Percentiles rank a stretch among this genome's conserved stretches.
phyloP scores from a whole-genome alignment of 2,888 invertebrate genomes.

The Sclerodermus sp. region DNA sequence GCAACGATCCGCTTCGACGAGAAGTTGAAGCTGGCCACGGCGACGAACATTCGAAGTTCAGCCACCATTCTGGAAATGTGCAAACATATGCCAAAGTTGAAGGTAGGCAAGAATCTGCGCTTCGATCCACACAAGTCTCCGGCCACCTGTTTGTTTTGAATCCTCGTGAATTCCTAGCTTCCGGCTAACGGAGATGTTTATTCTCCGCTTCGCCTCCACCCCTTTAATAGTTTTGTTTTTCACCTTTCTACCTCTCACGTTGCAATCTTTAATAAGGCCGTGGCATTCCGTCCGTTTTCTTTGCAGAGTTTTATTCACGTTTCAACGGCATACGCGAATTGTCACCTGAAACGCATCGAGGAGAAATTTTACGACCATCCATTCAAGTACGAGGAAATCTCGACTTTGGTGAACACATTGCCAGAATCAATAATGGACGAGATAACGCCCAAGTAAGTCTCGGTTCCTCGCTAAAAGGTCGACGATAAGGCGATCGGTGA shows the following conservation, averaged over 20 bases:
- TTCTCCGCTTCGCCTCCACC: too few species aligned
- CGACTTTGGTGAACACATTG: constrained; percentile 58
- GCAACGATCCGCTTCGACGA: constrained; percentile 79
- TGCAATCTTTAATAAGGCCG: too few species aligned
- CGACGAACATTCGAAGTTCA: constrained; percentile 71
- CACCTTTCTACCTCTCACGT: too few species aligned
- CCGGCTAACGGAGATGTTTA: too few species aligned
- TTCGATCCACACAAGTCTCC: too few species aligned
- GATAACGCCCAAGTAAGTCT: constrained; percentile 62
- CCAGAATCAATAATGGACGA: constrained; percentile 59
- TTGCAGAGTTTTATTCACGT: constrained; percentile 55
- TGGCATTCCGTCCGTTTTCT: too few species aligned
- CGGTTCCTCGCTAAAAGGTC: not conserved
- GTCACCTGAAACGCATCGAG: constrained; percentile 63
- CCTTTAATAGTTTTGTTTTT: too few species aligned
- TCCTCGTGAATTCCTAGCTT: too few species aligned
- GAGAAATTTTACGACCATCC: constrained; percentile 69
- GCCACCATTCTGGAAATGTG: constrained; percentile 67
- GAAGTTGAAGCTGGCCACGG: constrained; percentile 66
- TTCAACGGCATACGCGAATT: constrained; percentile 57
- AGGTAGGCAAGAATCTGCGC: constrained; percentile 56
- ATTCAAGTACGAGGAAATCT: constrained; percentile 60
- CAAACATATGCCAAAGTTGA: constrained; percentile 66
- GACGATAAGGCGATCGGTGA: not conserved
- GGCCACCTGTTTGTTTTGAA: too few species aligned